Base-by-base conservation (phyloP, 2,113 vertebrate genomes). In the Lasiurus borealis region DNA sequence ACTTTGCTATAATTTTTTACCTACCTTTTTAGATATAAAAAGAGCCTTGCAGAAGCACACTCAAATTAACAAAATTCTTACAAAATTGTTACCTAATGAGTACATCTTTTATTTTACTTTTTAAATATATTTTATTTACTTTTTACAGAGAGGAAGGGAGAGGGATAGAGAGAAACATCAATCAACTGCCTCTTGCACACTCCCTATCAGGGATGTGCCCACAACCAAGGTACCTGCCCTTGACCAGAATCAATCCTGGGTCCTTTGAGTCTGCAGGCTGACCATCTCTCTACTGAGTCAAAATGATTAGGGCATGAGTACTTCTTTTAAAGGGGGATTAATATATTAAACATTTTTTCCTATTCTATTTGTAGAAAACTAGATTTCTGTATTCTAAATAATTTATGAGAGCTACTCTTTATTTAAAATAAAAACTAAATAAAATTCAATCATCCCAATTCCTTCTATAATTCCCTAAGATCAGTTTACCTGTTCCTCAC, bases 361-460 rank as follows among this genome's bases (percentile, higher is more conserved):
- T 23, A 71, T 57, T 78, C 8, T 84, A 73, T 44, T 68, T 80
- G 15, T 68, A 72, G 73, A 91, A 80, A 91, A 78, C 6, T 73
- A 40, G 23, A 0, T 50, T 84, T 73, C 36, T 91, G 1, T 80
- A 78, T 59, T 59, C 9, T 15, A 85, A 80, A 50, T 83, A 68
- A 1, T 4, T 93, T 59, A 13, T 62, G 27, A 69, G 11, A 6
- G 16, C 2, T 68, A 68, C 50, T 66, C 15, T 15, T 75, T 29
- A 80, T 80, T 87, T 77, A 84, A 81, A 95, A 72, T 73, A 27
- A 59, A 92, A 95, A 31, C 1, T 44, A 85, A 52, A 72, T 78
- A 66, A 34, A 54, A 84, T 48, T 66, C 18, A 48, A 66, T 77
- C 13, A 72, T 64, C 15, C 8, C 46, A 18, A 46, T 52, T 31